A percentile compares a stretch with the other conserved stretches of the same genome.
These are phyloP conservation scores for Gambusia holbrooki DNA, from an alignment of 2,113 vertebrate species.

Conservation along the genomic window DNA sequence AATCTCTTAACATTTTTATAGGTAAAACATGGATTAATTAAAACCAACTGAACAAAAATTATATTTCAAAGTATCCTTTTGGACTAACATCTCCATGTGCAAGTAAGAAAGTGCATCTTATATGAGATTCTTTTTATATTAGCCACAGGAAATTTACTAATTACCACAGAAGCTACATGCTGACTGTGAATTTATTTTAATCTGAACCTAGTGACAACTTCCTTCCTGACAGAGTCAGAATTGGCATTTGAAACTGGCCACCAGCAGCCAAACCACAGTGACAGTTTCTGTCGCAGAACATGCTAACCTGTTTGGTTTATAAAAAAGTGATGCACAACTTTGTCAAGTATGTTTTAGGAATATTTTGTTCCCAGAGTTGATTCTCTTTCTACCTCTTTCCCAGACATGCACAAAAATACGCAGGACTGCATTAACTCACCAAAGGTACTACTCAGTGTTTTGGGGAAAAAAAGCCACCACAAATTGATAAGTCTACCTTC, in stretches of 20 bases:
- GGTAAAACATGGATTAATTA: too few species aligned
- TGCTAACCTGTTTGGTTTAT: background rate
- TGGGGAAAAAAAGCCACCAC: background rate
- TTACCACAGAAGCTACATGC: slow-evolving; percentile 7
- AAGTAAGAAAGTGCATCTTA: background rate
- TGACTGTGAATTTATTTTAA: slow-evolving; percentile 73
- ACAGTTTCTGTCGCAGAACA: background rate
- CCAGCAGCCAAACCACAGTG: slow-evolving; percentile 27
- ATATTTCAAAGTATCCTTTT: too few species aligned
- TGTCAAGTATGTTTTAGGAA: slow-evolving; percentile 15
- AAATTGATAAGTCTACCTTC: background rate
- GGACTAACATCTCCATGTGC: background rate
- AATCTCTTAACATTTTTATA: too few species aligned
- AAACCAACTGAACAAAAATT: too few species aligned
- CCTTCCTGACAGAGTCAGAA: slow-evolving; percentile 57
- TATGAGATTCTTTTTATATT: background rate
- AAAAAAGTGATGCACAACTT: background rate
- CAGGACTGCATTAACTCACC: background rate
- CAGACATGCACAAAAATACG: background rate
- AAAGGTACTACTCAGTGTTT: slow-evolving; percentile 17
- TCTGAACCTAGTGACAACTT: slow-evolving; percentile 53
- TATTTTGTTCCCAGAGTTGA: slow-evolving; percentile 18
- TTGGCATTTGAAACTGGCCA: slow-evolving; percentile 30
- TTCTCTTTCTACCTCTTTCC: too few species aligned
- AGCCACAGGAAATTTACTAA: background rate